Base-by-base conservation (phyloP, 2,113 vertebrate species). In the Baryphthengus martii region DNA sequence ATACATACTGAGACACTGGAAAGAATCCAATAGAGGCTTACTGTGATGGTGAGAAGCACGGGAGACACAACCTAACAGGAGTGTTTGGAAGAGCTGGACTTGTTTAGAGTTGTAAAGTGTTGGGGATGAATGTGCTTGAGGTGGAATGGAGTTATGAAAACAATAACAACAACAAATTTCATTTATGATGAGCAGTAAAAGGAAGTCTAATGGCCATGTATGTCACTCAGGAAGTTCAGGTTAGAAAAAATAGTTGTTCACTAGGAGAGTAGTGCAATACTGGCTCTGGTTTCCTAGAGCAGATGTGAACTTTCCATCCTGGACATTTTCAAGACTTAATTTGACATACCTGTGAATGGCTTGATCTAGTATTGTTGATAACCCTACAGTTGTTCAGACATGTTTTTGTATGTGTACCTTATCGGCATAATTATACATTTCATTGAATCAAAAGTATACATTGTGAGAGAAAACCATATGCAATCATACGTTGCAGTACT, bases 81-180 rank as follows among this genome's bases (percentile, higher is more conserved):
- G 10, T 16, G 3, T 67, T 47, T 53, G n/a, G 13, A 12, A 26
- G 11, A 81, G 4, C 1, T 40, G n/a, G 15, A 50, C 28, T 49
- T 25, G 7, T 58, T 59, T 35, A 40, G 13, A 68, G 31, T 39
- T 47, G 13, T 68, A 17, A 93, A 82, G 10, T 2, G 0, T 20
- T 20, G 19, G 5, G 6, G n/a, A 10, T 0, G 2, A 39, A 2
- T 42, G 20, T 56, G 5, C 18, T 31, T 85, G 42, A 56, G 17
- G 11, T 33, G 12, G 37, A 14, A 15, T n/a, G 4, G 23, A 6
- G 13, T 68, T 68, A 65, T 20, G 7, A 63, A 93, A 11, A 23
- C 26, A 68, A 39, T 47, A 81, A 72, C 52, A 21, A n/a, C 31
- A 84, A 63, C 7, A 42, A 0, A 42, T 58, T 88, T 85, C 10